Evolutionary conservation across 37 sponge, comb jelly and placozoan genomes (phyloP).

Genomic region (Chondrosia reniformis): DNA sequence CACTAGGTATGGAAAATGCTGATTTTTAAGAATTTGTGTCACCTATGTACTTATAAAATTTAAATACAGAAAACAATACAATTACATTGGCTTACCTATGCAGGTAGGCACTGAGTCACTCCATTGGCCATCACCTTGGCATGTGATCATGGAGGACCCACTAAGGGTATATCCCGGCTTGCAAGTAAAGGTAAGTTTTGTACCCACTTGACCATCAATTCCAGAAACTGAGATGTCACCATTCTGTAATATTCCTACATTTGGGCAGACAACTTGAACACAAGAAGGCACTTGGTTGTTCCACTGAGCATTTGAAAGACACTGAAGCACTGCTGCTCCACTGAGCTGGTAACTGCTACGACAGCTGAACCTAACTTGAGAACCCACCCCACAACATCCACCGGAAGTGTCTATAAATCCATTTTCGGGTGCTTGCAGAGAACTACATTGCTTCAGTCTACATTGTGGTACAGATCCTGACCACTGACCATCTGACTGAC

Average conservation of each 20-base stretch:
- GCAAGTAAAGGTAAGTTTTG: not conserved
- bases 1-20: too few species aligned
- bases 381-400: not conserved
- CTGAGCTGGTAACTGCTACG: not conserved
- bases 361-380: too few species aligned
- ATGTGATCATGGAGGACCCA: not conserved
- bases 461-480: conserved; percentile 34
- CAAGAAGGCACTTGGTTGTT: not conserved
- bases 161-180: not conserved
- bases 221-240: not conserved
- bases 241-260: not conserved
- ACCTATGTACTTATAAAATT: too few species aligned
- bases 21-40: too few species aligned
- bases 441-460: too few species aligned
- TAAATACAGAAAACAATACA: too few species aligned
- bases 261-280: not conserved
- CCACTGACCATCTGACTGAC: conserved; percentile 35
- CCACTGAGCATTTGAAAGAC: not conserved
- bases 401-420: not conserved
- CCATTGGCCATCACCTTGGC: not conserved
- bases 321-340: not conserved
- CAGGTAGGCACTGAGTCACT: not conserved
- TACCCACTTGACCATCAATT: not conserved
- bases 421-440: too few species aligned
- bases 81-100: not conserved